Percentiles rank a stretch among this genome's conserved stretches.
Evolutionary conservation across 2,797 vertebrate genomes (phyloP).

Genomic region (Dermochelys coriacea): DNA sequence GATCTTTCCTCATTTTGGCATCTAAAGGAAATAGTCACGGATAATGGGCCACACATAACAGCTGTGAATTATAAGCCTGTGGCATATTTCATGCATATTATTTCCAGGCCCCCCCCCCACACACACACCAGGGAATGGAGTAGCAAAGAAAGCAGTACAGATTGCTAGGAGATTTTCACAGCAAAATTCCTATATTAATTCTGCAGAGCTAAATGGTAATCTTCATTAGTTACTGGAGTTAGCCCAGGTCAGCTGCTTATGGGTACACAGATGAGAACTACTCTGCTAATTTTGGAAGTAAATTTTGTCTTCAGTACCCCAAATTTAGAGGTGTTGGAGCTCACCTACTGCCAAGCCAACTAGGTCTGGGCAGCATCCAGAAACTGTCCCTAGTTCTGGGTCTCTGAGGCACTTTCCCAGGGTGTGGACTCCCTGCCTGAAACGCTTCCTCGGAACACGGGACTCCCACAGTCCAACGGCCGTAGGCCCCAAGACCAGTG

Average conservation of each 20-base stretch:
- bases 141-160: background rate
- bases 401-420: background rate
- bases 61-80: background rate
- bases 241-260: background rate
- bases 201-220: background rate
- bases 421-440: too few species aligned
- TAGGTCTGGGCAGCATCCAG: background rate
- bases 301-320: background rate
- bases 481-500: background rate
- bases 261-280: background rate
- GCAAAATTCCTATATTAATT: background rate
- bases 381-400: background rate
- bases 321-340: background rate
- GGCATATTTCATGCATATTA: rapidly evolving
- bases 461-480: background rate
- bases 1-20: rapidly evolving
- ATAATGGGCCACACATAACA: rapidly evolving
- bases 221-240: background rate
- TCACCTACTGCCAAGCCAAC: background rate
- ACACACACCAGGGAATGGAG: background rate
- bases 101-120: background rate
- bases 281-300: background rate
- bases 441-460: too few species aligned
- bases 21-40: background rate
- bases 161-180: background rate